phyloP scores from a whole-genome alignment of 2,888 invertebrate species.

The Liopterus haemorrhoidalis region DNA sequence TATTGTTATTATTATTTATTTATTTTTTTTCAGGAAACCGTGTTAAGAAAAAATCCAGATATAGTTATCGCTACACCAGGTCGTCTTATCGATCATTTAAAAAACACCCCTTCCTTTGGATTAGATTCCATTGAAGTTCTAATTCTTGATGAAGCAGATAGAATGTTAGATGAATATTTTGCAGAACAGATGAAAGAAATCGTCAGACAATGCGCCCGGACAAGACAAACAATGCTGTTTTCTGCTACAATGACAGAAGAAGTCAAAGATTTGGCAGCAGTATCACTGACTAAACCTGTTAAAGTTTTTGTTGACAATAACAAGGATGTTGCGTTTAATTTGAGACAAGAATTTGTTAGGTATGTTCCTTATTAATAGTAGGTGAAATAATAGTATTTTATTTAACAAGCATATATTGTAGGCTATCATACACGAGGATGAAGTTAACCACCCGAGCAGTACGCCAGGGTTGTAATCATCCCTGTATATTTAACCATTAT shows the following conservation, averaged over 20 bases:
- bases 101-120: constrained; percentile 88
- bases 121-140: constrained; percentile 86
- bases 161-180: constrained; percentile 98
- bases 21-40: constrained; percentile 54
- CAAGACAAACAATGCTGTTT: constrained; percentile 93
- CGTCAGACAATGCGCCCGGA: constrained; percentile 82
- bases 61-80: constrained; percentile 97
- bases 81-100: constrained; percentile 92
- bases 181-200: constrained; percentile 99
- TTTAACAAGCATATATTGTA: no score
- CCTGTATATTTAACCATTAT: no score
- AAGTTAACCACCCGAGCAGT: no score
- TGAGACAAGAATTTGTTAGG: constrained; percentile 94
- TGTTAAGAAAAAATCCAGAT: constrained; percentile 78
- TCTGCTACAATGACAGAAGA: constrained; percentile 99
- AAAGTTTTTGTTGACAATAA: constrained; percentile 95
- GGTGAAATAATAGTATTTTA: no score
- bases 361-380: no score
- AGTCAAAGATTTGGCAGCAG: constrained; percentile 88
- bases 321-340: constrained; percentile 89
- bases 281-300: constrained; percentile 88
- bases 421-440: no score
- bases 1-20: neutral
- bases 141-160: constrained; percentile 71
- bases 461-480: no score